These are phyloP conservation scores for Aradophagus sp. DNA, from an alignment of 1,140 invertebrate species.

Conservation along the genomic window DNA sequence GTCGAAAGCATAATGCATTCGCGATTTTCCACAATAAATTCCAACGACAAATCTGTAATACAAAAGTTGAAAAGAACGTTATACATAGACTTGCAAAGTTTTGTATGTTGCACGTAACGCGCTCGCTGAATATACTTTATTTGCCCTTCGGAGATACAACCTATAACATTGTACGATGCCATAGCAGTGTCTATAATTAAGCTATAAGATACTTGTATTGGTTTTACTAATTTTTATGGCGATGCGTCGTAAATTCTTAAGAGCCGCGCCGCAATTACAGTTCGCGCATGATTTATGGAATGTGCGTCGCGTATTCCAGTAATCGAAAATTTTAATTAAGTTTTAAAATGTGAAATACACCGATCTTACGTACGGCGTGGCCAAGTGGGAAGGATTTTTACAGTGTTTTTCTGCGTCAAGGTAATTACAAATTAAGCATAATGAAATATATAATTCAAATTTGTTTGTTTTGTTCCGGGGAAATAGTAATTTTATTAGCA, in stretches of 20 bases:
- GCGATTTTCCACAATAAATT: too few species aligned
- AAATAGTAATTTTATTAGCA: constrained; percentile 57
- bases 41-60: constrained; percentile 15
- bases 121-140: constrained; percentile 10
- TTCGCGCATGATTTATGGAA: constrained; percentile 30
- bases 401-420: constrained; percentile 21
- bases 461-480: constrained; percentile 28
- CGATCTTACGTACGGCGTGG: constrained; percentile 8
- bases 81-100: constrained; percentile 13
- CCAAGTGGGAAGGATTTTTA: constrained; percentile 23
- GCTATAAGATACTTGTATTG: constrained; percentile 19
- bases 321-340: constrained; percentile 50
- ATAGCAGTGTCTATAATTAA: constrained; percentile 7
- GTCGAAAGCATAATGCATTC: too few species aligned
- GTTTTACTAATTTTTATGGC: constrained; percentile 34
- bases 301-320: constrained; percentile 27
- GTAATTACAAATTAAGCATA: constrained; percentile 50
- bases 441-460: constrained; percentile 52
- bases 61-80: too few species aligned
- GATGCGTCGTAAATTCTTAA: constrained; percentile 29
- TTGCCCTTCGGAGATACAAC: constrained; percentile 14
- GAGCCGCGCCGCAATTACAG: constrained; percentile 21
- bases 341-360: constrained; percentile 43
- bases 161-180: constrained; percentile 22
- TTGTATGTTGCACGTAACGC: constrained; percentile 2